These are phyloP conservation scores for Synanthedon myopaeformis DNA, from an alignment of 2,888 invertebrate species.

Conservation along the genomic window DNA sequence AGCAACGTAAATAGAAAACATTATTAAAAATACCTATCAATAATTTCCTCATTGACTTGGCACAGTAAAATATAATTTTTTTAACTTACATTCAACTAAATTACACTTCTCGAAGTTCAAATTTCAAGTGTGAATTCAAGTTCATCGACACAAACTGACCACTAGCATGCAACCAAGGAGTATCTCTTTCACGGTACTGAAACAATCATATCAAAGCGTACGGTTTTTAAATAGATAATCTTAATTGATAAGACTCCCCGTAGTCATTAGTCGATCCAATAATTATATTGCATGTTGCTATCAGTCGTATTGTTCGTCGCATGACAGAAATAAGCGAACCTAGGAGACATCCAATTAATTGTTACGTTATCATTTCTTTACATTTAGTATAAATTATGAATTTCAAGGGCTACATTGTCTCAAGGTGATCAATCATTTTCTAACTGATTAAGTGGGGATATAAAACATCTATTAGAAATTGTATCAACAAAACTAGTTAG, in stretches of 20 bases:
- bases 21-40: too few relatives aligned
- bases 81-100: too few relatives aligned
- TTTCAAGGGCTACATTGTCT: too few relatives aligned
- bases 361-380: not conserved
- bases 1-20: too few relatives aligned
- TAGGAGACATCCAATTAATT: not conserved
- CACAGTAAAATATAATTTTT: too few relatives aligned
- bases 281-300: constrained; percentile 12
- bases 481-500: too few relatives aligned
- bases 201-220: constrained; percentile 41
- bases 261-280: constrained; percentile 48
- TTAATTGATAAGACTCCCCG: constrained; percentile 49
- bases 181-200: constrained; percentile 43
- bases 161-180: constrained; percentile 20
- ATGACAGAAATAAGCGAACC: not conserved
- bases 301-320: not conserved
- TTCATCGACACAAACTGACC: constrained; percentile 1
- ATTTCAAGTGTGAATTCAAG: too few relatives aligned
- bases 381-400: not conserved
- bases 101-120: too few relatives aligned
- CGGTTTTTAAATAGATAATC: constrained; percentile 63
- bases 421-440: too few relatives aligned
- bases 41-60: too few relatives aligned
- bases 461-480: too few relatives aligned
- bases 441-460: too few relatives aligned